Conservation (phyloP, 2,113 vertebrate genomes). For the Centropus unirufus region DNA sequence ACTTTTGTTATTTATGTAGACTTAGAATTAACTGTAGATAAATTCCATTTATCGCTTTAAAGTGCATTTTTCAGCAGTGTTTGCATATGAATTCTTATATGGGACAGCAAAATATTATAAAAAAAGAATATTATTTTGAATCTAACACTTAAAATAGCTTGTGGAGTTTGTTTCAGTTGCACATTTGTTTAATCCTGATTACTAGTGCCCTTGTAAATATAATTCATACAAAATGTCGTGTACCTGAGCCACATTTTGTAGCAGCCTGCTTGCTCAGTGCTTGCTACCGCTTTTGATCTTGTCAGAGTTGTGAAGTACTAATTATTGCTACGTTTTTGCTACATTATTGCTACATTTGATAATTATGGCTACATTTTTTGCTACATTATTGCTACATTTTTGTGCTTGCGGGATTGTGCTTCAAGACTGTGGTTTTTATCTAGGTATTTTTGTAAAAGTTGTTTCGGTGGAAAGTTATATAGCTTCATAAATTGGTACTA, state of each 20-base stretch:
- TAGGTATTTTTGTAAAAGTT: background rate
- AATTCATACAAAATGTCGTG: background rate
- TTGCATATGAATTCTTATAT: background rate
- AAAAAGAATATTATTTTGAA: background rate
- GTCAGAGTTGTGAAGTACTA: no score
- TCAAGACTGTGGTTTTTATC: background rate
- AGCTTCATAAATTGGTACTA: background rate
- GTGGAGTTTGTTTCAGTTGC: background rate
- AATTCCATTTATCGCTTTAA: background rate
- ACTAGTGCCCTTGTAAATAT: background rate
- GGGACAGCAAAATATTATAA: background rate
- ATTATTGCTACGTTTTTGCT: no score
- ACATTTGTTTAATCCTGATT: background rate
- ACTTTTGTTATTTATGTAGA: background rate
- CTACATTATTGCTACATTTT: background rate
- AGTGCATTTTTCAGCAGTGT: background rate
- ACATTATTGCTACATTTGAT: no score
- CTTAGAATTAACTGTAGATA: constrained; percentile 10
- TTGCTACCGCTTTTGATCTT: background rate
- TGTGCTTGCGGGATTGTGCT: background rate
- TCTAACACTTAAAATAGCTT: background rate
- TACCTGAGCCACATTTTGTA: background rate
- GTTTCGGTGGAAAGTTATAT: background rate
- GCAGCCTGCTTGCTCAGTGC: background rate
- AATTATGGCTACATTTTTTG: no score